Evolutionary conservation across 2,113 vertebrate genomes (phyloP), one percentile per base, ranked within the genome.

Genomic region (Tachysurus fulvidraco): DNA sequence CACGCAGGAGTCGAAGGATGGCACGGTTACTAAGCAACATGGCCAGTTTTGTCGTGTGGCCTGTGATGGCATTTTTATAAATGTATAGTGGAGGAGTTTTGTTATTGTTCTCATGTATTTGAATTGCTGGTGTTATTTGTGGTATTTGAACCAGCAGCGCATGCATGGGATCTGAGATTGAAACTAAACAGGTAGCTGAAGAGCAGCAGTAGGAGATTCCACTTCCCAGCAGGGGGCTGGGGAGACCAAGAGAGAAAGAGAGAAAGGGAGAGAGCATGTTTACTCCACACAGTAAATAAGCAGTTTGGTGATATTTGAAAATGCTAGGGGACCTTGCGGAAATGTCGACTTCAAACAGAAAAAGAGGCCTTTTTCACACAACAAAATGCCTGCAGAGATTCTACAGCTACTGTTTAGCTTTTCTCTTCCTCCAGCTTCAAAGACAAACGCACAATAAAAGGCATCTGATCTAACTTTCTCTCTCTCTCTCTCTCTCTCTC

Each of bases 1-100:
- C 81, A 65, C 41, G 59, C 81, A 65, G 89, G 91, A 92, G 90
- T 90, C 89, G 92, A 91, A 62, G 77, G 88, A 92, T 91, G 88
- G 89, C 86, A 90, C 91, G 91, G 95, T 95, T 95, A 92, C 93
- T 93, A 95, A 92, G 94, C 94, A 94, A 95, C 94, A 91, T 91
- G 88, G 50, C 82, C 89, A 85, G 80, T 90, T 92, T 93, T 91
- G 89, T 91, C 91, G 86, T 92, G 91, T 89, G 88, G 87, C 88
- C 64, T 87, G 87, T 36, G 23, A 69, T 84, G 85, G 62, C 85
- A 87, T 88, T 85, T 89, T 87, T 76, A 77, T 7, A 88, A 89
- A 87, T 16, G 69, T 64, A 50, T 62, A 16, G 19, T 83, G 50
- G 69, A 52, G 25, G 44, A 52, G 71, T 65, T 73, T 54, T 50